Base-by-base conservation (phyloP, 2,113 vertebrate genomes). In the Zosterops borbonicus region DNA sequence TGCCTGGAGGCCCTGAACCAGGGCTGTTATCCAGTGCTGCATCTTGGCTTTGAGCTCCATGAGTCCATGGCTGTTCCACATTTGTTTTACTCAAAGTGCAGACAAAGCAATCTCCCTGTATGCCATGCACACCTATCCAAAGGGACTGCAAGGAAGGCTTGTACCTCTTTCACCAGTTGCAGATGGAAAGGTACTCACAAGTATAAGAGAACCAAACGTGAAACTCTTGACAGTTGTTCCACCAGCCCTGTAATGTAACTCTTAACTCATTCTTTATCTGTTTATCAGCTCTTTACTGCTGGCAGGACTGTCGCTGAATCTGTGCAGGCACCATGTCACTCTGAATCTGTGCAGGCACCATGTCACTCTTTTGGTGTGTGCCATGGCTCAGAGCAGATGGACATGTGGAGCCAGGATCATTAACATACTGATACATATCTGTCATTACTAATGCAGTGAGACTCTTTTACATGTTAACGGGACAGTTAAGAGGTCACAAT, bases 61-160 rank as follows among this genome's bases (percentile, higher is more conserved):
- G 28, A 58, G 10, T n/a, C 25, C 12, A 8, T 16, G 20, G 49
- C 14, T 76, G 22, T 10, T 77, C 6, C 0, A 0, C 8, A 2
- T 35, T 70, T 41, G 37, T 16, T 87, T 50, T 42, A n/a, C n/a
- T 39, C 56, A 19, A 81, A 71, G 15, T 4, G 14, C n/a, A 77
- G 39, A 16, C 18, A 80, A 64, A 81, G 23, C 20, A 44, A 9
- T 52, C 33, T 77, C 37, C 28, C 24, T 25, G 13, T 14, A 18
- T n/a, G 49, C 44, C 20, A 3, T 5, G 19, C 17, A 81, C 25
- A 68, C 22, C 23, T 29, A 44, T 13, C 28, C 20, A 41, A 63
- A 75, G 19, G 20, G 19, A 62, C 18, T 41, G 41, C 16, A 52
- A 83, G 25, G 71, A 59, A 12, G 6, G 12, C 9, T 70, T 62